These are phyloP conservation scores for Aricia agestis DNA, from an alignment of 1,140 invertebrate species.

Conservation along the genomic window DNA sequence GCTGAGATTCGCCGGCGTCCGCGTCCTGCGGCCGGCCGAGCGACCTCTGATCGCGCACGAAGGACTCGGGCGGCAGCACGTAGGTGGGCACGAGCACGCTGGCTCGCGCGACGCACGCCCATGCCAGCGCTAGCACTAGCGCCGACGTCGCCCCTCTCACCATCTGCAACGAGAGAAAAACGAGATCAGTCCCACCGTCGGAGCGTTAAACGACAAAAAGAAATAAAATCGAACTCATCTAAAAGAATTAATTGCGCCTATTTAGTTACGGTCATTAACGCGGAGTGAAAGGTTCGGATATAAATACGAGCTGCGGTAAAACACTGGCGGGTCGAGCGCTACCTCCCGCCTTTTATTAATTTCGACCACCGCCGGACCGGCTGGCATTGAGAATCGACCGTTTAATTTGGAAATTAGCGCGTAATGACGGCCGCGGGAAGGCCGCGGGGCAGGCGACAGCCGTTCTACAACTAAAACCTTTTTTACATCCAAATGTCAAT, in stretches of 20 bases:
- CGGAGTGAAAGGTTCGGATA: conserved; percentile 68
- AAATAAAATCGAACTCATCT: conserved; percentile 59
- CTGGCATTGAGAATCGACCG: conserved; percentile 72
- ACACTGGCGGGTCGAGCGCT: conserved; percentile 61
- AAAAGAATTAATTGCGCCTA: conserved; percentile 54
- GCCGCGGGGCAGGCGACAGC: conserved; percentile 62
- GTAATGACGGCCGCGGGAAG: conserved; percentile 63
- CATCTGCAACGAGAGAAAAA: conserved; percentile 68
- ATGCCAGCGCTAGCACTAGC: conserved; percentile 67
- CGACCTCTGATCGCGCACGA: conserved; percentile 71
- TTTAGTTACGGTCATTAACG: conserved; percentile 54
- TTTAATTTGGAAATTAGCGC: conserved; percentile 74
- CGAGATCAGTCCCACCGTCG: neutral
- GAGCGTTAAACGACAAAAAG: neutral
- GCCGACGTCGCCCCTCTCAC: conserved; percentile 72
- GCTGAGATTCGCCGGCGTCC: conserved; percentile 60
- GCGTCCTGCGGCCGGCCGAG: conserved; percentile 46
- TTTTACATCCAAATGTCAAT: conserved; percentile 13
- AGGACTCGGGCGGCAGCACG: conserved; percentile 73
- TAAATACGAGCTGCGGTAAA: conserved; percentile 54
- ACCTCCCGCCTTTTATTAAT: conserved; percentile 70
- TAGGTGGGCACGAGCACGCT: conserved; percentile 74
- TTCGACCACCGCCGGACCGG: conserved; percentile 60
- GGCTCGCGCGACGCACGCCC: conserved; percentile 48
- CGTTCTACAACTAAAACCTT: conserved; percentile 43